These are phyloP conservation scores for Perognathus longimembris DNA, from an alignment of 2,113 vertebrate species.

Conservation along the genomic window DNA sequence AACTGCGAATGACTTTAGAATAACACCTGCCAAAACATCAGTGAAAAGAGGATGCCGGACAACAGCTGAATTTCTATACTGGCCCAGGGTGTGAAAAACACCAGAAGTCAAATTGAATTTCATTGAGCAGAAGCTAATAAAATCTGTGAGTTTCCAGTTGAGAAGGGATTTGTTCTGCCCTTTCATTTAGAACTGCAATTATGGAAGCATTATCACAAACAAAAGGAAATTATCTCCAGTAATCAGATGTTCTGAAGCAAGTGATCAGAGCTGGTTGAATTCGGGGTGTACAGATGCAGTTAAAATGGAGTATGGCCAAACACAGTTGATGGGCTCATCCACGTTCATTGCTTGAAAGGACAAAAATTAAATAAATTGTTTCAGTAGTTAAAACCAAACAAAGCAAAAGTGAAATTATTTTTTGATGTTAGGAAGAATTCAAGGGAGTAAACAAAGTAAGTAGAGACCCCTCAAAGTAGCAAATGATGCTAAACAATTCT, in stretches of 20 bases:
- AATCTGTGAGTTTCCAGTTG: slow-evolving; percentile 72
- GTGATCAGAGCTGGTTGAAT: slow-evolving; percentile 45
- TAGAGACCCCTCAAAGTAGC: not conserved
- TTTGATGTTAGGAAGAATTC: slow-evolving; percentile 3
- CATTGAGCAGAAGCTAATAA: slow-evolving; percentile 79
- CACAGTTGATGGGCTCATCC: fast-evolving
- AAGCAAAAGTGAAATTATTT: not conserved
- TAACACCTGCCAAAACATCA: slow-evolving; percentile 52
- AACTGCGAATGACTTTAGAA: not conserved
- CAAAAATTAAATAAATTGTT: not conserved
- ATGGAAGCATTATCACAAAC: slow-evolving; percentile 77
- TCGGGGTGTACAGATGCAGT: slow-evolving; percentile 56
- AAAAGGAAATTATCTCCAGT: slow-evolving; percentile 74
- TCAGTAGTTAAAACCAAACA: not conserved
- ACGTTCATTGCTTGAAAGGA: not conserved
- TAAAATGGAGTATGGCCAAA: not conserved
- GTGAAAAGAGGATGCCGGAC: slow-evolving; percentile 69
- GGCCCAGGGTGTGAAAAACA: slow-evolving; percentile 67
- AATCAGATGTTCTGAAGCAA: slow-evolving; percentile 67
- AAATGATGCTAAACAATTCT: not conserved
- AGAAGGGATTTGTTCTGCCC: slow-evolving; percentile 74
- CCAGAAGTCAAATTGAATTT: slow-evolving; percentile 77
- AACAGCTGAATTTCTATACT: slow-evolving; percentile 69
- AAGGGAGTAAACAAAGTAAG: slow-evolving; percentile 21
- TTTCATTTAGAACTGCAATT: slow-evolving; percentile 83